Evolutionary conservation across 1,140 invertebrate species (phyloP).

Genomic region (Drosophila punjabiensis): DNA sequence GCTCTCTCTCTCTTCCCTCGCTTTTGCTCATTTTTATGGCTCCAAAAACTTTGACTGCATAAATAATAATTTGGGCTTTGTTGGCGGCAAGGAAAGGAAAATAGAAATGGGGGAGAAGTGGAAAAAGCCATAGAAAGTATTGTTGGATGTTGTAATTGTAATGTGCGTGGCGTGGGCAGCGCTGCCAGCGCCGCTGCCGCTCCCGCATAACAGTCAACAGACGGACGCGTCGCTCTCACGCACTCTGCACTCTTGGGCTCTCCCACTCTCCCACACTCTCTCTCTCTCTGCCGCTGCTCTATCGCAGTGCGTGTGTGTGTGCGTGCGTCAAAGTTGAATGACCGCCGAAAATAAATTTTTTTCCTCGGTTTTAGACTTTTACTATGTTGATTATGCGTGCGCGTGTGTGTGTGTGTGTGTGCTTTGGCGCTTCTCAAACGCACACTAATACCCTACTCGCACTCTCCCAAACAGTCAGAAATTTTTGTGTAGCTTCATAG

Average conservation of each 20-base stretch:
- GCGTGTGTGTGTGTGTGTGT: conserved; percentile 34
- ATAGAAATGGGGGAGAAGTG: conserved; percentile 45
- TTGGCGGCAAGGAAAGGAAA: conserved; percentile 34
- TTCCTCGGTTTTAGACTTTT: conserved; percentile 85
- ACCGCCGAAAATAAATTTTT: conserved; percentile 85
- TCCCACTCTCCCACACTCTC: conserved; percentile 29
- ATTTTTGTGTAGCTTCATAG: conserved; percentile 58
- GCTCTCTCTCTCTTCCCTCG: neutral
- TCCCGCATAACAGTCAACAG: conserved; percentile 53
- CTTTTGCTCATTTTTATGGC: conserved; percentile 22
- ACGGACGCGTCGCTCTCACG: conserved; percentile 29
- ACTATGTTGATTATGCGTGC: conserved; percentile 79
- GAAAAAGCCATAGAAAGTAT: conserved; percentile 64
- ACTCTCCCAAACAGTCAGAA: conserved; percentile 20
- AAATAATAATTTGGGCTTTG: conserved; percentile 61
- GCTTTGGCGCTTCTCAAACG: conserved; percentile 48
- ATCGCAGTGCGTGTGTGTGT: conserved; percentile 45
- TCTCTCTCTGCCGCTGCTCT: conserved; percentile 22
- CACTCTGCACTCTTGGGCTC: conserved; percentile 32
- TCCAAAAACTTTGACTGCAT: conserved; percentile 57
- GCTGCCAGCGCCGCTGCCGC: conserved; percentile 22
- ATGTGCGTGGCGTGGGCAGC: conserved; percentile 45
- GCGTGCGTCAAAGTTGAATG: conserved; percentile 78
- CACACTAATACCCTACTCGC: conserved; percentile 7
- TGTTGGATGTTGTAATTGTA: conserved; percentile 45